Percentiles rank a stretch among this genome's conserved stretches.
These are phyloP conservation scores for Catocala nupta DNA, from an alignment of 2,888 invertebrate genomes.

Conservation along the genomic window DNA sequence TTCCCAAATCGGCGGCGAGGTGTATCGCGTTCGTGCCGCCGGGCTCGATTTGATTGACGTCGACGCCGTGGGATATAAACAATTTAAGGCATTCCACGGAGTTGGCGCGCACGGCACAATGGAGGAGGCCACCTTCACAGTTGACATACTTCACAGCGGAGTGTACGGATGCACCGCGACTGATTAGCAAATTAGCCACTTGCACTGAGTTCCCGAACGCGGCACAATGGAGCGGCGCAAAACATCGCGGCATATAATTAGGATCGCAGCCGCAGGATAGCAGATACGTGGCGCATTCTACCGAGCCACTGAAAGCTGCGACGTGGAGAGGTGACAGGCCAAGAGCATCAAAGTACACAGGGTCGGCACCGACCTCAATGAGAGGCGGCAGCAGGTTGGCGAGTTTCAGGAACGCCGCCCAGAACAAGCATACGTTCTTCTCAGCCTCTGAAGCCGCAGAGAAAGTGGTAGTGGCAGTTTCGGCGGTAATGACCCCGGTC, in stretches of 20 bases:
- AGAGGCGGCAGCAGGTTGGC: conserved; percentile 89
- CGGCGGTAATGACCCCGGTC: conserved; percentile 88
- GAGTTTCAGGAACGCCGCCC: conserved; percentile 91
- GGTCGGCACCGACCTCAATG: conserved; percentile 90
- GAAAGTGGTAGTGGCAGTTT: conserved; percentile 84
- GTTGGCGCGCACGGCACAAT: conserved; percentile 95
- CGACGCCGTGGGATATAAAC: conserved; percentile 91
- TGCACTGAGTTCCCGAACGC: conserved; percentile 95
- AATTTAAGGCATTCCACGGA: conserved; percentile 93
- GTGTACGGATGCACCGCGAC: conserved; percentile 90
- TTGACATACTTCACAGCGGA: conserved; percentile 89
- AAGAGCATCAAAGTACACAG: conserved; percentile 90
- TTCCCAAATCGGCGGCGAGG: conserved; percentile 93
- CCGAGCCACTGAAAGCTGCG: conserved; percentile 92
- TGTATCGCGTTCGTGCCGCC: conserved; percentile 94
- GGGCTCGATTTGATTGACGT: conserved; percentile 91
- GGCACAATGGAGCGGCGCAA: conserved; percentile 95
- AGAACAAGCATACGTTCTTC: conserved; percentile 90
- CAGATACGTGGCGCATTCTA: conserved; percentile 90
- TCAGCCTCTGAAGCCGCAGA: conserved; percentile 89
- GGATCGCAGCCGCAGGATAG: conserved; percentile 90
- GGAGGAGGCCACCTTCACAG: conserved; percentile 92
- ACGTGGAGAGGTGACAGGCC: conserved; percentile 92
- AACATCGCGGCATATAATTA: conserved; percentile 90
- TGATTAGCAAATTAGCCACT: conserved; percentile 92